These are phyloP conservation scores for Rhineura floridana DNA, from an alignment of 2,113 vertebrate genomes.

Conservation along the genomic window DNA sequence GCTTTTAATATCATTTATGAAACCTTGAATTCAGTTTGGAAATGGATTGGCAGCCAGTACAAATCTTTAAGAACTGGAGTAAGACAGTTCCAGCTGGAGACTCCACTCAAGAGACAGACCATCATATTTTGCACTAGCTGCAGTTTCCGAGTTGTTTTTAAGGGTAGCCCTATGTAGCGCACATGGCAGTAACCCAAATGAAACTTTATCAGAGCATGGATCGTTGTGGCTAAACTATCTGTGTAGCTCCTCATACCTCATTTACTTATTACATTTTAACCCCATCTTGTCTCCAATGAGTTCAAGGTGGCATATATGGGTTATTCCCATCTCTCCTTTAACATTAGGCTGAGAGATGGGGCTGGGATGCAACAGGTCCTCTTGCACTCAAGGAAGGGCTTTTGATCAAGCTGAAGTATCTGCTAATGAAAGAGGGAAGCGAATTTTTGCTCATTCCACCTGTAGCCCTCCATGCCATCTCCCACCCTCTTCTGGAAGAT, in stretches of 20 bases:
- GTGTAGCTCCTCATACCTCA: neutral
- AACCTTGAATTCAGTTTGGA: too few species aligned
- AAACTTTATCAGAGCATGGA: too few species aligned
- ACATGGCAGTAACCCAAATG: too few species aligned
- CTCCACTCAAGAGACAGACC: too few species aligned
- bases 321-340: neutral
- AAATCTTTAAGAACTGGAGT: too few species aligned
- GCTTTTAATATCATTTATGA: too few species aligned
- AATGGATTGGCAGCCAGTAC: too few species aligned
- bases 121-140: too few species aligned
- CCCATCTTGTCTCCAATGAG: neutral
- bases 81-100: too few species aligned
- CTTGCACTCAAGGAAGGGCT: neutral
- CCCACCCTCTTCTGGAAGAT: neutral
- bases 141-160: too few species aligned
- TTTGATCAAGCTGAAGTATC: neutral
- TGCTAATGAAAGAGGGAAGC: neutral
- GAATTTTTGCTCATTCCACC: neutral
- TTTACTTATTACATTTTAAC: neutral
- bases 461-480: neutral
- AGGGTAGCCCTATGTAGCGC: too few species aligned
- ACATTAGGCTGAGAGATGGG: neutral
- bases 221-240: too few species aligned
- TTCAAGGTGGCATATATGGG: neutral
- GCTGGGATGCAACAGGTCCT: neutral